Conservation (phyloP, 2,888 invertebrate genomes). For the Cordilura impudica region DNA sequence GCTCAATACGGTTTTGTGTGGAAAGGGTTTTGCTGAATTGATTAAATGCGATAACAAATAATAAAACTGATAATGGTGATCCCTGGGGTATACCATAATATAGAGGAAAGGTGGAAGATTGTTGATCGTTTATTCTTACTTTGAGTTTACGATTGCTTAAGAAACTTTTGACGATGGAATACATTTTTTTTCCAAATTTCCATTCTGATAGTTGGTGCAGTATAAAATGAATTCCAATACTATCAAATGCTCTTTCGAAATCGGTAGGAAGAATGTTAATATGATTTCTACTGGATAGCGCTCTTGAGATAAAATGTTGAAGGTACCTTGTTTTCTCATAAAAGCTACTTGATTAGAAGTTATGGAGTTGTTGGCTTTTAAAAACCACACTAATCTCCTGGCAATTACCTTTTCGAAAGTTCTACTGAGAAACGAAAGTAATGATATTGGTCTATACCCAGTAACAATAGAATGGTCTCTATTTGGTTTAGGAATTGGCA, state of each 20-base stretch:
- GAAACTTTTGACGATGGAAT: too few relatives aligned
- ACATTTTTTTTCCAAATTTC: neutral
- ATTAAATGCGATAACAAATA: conserved; percentile 5
- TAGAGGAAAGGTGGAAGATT: neutral
- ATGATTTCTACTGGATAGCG: neutral
- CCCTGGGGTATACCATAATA: neutral
- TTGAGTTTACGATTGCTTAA: neutral
- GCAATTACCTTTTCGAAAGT: too few relatives aligned
- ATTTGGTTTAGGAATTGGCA: too few relatives aligned
- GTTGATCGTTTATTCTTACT: neutral
- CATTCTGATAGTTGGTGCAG: neutral
- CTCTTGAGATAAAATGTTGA: neutral
- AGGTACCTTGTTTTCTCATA: too few relatives aligned
- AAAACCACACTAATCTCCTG: too few relatives aligned
- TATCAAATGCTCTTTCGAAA: neutral
- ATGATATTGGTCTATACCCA: too few relatives aligned
- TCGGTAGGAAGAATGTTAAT: neutral
- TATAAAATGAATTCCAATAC: neutral
- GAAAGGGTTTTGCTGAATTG: too few relatives aligned
- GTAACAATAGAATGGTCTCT: too few relatives aligned
- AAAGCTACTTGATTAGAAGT: too few relatives aligned
- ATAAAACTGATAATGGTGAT: neutral
- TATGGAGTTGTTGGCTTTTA: too few relatives aligned
- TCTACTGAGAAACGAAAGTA: too few relatives aligned
- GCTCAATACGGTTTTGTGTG: too few relatives aligned